These are phyloP conservation scores for Drosophila sordidula DNA, from an alignment of 2,888 invertebrate genomes.

Conservation along the genomic window DNA sequence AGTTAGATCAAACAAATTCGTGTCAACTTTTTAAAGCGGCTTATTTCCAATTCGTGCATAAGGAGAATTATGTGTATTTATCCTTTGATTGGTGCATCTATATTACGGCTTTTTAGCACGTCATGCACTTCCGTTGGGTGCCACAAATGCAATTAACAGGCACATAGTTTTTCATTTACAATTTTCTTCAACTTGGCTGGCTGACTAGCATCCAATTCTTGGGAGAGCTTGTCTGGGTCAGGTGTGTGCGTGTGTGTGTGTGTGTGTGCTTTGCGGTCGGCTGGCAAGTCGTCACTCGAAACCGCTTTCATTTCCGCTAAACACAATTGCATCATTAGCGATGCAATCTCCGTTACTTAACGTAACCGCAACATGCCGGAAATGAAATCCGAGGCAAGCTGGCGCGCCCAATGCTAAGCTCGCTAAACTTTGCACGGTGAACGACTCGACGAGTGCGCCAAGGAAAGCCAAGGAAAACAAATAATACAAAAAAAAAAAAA, in stretches of 20 bases:
- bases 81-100: background rate
- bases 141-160: conserved; percentile 52
- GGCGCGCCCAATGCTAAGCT: conserved; percentile 55
- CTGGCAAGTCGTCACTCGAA: conserved; percentile 72
- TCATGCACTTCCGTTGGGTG: conserved; percentile 33
- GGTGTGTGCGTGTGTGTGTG: background rate
- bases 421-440: conserved; percentile 71
- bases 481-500: conserved; percentile 1
- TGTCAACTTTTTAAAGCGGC: too few relatives aligned
- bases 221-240: conserved; percentile 10
- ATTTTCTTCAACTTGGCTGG: conserved; percentile 57
- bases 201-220: conserved; percentile 23
- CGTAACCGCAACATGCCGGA: conserved; percentile 81
- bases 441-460: conserved; percentile 73
- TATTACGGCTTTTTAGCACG: conserved; percentile 1
- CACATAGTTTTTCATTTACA: conserved; percentile 50
- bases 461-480: too few relatives aligned
- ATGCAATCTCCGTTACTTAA: conserved; percentile 81
- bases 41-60: too few relatives aligned
- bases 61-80: too few relatives aligned
- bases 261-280: conserved; percentile 32
- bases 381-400: conserved; percentile 80
- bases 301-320: conserved; percentile 78
- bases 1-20: too few relatives aligned
- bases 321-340: conserved; percentile 82